Evolutionary conservation across 2,797 vertebrate genomes (phyloP).

Genomic region (Chaetophractus vellerosus): DNA sequence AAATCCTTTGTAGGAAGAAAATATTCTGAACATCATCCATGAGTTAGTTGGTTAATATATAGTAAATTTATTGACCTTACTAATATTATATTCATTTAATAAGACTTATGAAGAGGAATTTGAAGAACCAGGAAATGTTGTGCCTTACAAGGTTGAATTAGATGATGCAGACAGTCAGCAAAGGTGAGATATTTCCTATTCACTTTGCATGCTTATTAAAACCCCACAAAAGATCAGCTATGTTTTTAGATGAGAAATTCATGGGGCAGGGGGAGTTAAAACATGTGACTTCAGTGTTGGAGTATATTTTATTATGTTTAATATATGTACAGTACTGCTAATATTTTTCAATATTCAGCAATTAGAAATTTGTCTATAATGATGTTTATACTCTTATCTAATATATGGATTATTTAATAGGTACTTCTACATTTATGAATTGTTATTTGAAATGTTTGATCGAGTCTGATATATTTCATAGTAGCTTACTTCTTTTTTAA

Average conservation of each 20-base stretch:
- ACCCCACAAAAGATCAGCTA: background rate
- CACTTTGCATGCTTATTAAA: background rate
- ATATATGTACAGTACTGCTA: background rate
- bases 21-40: background rate
- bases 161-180: slow-evolving; percentile 54
- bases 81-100: slow-evolving; percentile 74
- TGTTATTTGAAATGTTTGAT: slow-evolving; percentile 35
- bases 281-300: background rate
- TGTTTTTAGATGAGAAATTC: slow-evolving; percentile 29
- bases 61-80: background rate
- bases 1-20: background rate
- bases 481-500: background rate
- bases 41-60: slow-evolving; percentile 18
- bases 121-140: slow-evolving; percentile 78
- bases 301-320: slow-evolving; percentile 37
- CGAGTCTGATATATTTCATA: background rate
- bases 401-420: slow-evolving; percentile 23
- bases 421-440: background rate
- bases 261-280: background rate
- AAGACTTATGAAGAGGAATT: slow-evolving; percentile 82
- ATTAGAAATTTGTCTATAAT: background rate
- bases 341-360: slow-evolving; percentile 43
- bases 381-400: background rate
- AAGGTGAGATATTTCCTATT: slow-evolving; percentile 70
- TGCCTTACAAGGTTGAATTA: slow-evolving; percentile 81